A percentile compares a stretch with the other conserved stretches of the same genome.
phyloP scores from a whole-genome alignment of 1,140 invertebrate genomes.

The Orchestia grillus region DNA sequence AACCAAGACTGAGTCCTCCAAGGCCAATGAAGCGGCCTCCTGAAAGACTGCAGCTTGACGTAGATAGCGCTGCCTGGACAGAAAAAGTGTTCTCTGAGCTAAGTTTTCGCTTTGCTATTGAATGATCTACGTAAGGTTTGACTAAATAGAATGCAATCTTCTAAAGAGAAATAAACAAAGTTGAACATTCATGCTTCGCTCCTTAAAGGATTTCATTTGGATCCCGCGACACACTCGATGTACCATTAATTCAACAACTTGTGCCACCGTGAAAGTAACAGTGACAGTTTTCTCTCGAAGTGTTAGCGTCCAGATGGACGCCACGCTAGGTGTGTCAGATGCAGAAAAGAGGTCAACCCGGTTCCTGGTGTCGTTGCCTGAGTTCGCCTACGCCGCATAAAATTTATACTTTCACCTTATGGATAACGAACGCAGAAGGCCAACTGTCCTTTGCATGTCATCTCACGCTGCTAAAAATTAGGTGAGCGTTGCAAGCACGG shows the following conservation, averaged over 20 bases:
- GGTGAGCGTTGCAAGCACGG: not conserved
- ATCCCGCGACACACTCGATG: not conserved
- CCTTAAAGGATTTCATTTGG: not conserved
- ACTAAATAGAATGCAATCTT: not conserved
- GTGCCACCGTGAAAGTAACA: too few species aligned
- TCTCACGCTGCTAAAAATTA: not conserved
- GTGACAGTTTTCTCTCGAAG: not conserved
- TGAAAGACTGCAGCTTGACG: not conserved
- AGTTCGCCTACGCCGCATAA: not conserved
- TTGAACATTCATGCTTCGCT: not conserved
- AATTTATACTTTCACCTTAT: slow-evolving; percentile 39
- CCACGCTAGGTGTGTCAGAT: not conserved
- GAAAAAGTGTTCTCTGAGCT: not conserved
- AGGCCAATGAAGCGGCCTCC: not conserved
- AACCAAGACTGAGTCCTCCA: not conserved
- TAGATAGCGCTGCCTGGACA: not conserved
- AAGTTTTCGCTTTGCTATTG: not conserved
- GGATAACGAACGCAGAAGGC: not conserved
- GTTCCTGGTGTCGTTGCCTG: not conserved
- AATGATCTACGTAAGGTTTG: not conserved
- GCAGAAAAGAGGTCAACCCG: not conserved
- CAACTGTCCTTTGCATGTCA: slow-evolving; percentile 42
- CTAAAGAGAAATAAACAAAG: not conserved
- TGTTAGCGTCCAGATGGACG: not conserved
- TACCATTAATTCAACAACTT: too few species aligned